Base-by-base conservation (phyloP, 30 jellyfish, hydroid and myxozoan genomes). In the Hydractinia symbiolongicarpus region DNA sequence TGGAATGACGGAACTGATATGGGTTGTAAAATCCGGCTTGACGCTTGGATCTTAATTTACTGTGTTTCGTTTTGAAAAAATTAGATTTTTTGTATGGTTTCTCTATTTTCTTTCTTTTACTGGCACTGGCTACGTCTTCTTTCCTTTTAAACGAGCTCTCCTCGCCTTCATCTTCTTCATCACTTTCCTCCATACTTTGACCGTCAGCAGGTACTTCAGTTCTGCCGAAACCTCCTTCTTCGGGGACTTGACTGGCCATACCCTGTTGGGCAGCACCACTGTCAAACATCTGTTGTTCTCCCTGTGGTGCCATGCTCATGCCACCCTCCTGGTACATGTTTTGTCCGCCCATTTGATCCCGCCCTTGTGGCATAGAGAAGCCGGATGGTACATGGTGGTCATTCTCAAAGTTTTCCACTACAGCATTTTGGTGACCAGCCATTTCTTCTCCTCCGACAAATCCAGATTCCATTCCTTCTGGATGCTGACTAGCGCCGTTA, bases 91-190 rank as follows among this genome's bases (percentile, higher is more conserved):
- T 72, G 8, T 68, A 60, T 61, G 98, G 98, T 70, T 93, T 88
- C 72, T 88, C 98, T 58, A 92, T 92, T 16, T 70, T 79, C 72
- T 92, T 92, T 67, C 98, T 78, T 72, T 92, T 92, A 49, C 90
- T 76, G 15, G 57, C 57, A 14, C 17, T 55, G 14, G 89, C 86
- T 8, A 70, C 86, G 16, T 75, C 49, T 50, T 75, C 83, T 21
- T 20, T 20, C 20, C 76, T 51, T 16, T 75, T 51, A 54, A 74
- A 50, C 54, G 44, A 51, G 21, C 7, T 20, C 86, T 60, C 82
- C 52, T 81, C 89, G 6, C 53, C 89, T 30, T 71, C 85, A 54
- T 81, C 77, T 5, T 64, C 83, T 83, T 76, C 91, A 9, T 66
- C 84, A 62, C 75, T 67, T 84, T 66, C 91, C 10, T 83, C 88